phyloP scores from a whole-genome alignment of 1,140 invertebrate genomes.

The Pogonus chalceus region DNA sequence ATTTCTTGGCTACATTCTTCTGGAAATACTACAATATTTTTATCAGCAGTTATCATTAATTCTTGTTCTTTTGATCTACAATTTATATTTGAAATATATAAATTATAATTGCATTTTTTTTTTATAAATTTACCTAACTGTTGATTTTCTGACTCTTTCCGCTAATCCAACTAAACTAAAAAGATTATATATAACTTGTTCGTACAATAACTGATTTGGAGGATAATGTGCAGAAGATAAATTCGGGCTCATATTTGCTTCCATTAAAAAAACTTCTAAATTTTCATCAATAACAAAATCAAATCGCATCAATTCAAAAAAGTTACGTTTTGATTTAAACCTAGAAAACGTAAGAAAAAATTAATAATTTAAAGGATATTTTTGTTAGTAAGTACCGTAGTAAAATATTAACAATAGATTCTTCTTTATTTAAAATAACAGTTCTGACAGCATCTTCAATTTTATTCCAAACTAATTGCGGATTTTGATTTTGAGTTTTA shows the following conservation, averaged over 20 bases:
- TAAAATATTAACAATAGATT: slow-evolving; percentile 47
- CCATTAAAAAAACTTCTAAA: slow-evolving; percentile 80
- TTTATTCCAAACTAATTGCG: slow-evolving; percentile 68
- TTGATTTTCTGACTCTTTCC: slow-evolving; percentile 36
- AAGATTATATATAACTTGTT: slow-evolving; percentile 84
- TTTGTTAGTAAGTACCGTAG: slow-evolving; percentile 31
- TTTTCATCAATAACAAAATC: slow-evolving; percentile 88
- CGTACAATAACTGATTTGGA: slow-evolving; percentile 78
- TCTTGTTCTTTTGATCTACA: slow-evolving; percentile 37
- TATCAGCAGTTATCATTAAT: slow-evolving; percentile 63
- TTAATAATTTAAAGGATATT: neutral
- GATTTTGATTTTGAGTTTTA: slow-evolving; percentile 55
- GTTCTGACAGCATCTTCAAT: slow-evolving; percentile 67
- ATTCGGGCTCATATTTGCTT: slow-evolving; percentile 98
- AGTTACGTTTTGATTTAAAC: slow-evolving; percentile 53
- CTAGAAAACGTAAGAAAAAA: slow-evolving; percentile 15
- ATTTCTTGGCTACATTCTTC: slow-evolving; percentile 51
- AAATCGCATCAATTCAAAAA: slow-evolving; percentile 91
- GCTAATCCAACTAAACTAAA: slow-evolving; percentile 73
- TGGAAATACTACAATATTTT: slow-evolving; percentile 69
- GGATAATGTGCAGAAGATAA: slow-evolving; percentile 87
- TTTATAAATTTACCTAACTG: slow-evolving; percentile 31
- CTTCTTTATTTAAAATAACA: slow-evolving; percentile 67
- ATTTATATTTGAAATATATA: slow-evolving; percentile 13
- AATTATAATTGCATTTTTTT: neutral